phyloP scores from a whole-genome alignment of 2,888 invertebrate species.

The Lamproptera curius region DNA sequence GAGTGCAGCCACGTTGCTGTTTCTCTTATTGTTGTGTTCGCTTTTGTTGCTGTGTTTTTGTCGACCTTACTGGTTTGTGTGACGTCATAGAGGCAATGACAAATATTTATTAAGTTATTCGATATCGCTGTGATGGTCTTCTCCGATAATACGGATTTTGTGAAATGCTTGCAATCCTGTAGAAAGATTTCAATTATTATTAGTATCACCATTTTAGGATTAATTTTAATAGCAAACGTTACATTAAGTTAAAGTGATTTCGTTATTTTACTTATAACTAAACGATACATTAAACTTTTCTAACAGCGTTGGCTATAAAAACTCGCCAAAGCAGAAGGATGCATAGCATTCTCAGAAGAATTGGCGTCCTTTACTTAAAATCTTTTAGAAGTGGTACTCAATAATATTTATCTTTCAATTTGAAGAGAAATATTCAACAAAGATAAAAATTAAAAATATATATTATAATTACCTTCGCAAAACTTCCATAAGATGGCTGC shows the following conservation, averaged over 20 bases:
- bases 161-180: constrained; percentile 71
- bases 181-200: constrained; percentile 28
- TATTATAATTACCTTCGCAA: constrained; percentile 72
- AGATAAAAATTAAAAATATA: too few species aligned
- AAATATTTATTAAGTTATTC: constrained; percentile 37
- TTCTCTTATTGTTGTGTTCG: constrained; percentile 55
- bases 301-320: too few species aligned
- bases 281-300: too few species aligned
- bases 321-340: too few species aligned
- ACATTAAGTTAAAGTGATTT: too few species aligned
- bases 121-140: constrained; percentile 45
- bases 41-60: constrained; percentile 34
- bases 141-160: constrained; percentile 57
- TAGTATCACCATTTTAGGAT: too few species aligned
- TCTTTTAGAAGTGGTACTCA: too few species aligned
- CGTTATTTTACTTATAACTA: too few species aligned
- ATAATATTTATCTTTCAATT: too few species aligned
- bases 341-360: too few species aligned
- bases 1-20: constrained; percentile 74
- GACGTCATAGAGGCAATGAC: constrained; percentile 37
- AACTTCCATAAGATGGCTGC: constrained; percentile 65
- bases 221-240: too few species aligned
- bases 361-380: too few species aligned
- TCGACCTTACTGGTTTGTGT: constrained; percentile 31
- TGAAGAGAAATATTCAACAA: neutral